Conservation (phyloP, 2,113 vertebrate genomes). For the Rhinolophus sinicus region DNA sequence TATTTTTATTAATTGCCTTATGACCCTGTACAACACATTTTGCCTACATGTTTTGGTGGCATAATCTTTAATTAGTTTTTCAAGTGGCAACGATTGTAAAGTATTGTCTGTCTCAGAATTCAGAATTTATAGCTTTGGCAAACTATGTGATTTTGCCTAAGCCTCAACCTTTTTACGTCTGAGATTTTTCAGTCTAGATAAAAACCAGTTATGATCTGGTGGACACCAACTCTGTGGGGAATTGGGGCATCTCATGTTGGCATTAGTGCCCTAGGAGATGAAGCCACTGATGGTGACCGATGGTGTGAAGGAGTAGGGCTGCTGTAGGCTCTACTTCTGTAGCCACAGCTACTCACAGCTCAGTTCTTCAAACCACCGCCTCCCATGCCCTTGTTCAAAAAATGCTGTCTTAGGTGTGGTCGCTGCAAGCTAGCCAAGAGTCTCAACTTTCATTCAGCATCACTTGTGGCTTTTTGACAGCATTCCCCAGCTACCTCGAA, state of each 20-base stretch:
- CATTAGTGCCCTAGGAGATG: background rate
- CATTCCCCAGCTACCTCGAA: background rate
- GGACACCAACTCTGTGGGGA: background rate
- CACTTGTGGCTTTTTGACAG: background rate
- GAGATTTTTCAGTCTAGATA: background rate
- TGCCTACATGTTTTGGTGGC: background rate
- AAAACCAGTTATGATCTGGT: background rate
- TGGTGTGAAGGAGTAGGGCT: background rate
- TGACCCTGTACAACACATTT: background rate
- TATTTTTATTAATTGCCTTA: slow-evolving; percentile 19
- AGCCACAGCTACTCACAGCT: background rate
- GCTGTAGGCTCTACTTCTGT: background rate
- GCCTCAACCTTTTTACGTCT: background rate
- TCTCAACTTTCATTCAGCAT: background rate
- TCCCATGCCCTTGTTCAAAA: background rate
- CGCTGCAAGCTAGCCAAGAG: background rate
- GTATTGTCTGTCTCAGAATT: background rate
- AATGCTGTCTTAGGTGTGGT: background rate
- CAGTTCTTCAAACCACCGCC: background rate
- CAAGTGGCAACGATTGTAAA: background rate
- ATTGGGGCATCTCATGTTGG: background rate
- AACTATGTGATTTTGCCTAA: slow-evolving; percentile 5
- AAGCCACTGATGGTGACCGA: background rate
- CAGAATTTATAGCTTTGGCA: background rate
- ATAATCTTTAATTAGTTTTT: background rate